Evolutionary conservation across 1,140 invertebrate genomes (phyloP).

Genomic region (Drosophila sulfurigaster): DNA sequence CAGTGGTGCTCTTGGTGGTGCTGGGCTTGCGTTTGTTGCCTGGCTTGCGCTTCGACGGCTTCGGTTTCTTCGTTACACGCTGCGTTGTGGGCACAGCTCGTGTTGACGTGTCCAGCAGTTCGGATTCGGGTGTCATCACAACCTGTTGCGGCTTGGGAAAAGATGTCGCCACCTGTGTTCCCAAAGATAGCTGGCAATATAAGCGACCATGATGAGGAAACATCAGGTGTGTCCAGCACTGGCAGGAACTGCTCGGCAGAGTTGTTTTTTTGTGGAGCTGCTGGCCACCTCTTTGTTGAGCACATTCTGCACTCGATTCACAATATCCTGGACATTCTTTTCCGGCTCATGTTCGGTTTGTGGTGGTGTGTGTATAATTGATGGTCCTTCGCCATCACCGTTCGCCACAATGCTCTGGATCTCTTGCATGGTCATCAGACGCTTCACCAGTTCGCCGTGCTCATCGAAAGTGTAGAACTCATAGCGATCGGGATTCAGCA

Average conservation of each 20-base stretch:
- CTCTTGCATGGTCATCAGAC: slow-evolving; percentile 92
- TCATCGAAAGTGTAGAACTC: slow-evolving; percentile 94
- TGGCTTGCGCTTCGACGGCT: slow-evolving; percentile 71
- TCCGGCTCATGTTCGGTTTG: slow-evolving; percentile 85
- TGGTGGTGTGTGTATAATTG: slow-evolving; percentile 85
- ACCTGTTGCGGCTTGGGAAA: slow-evolving; percentile 86
- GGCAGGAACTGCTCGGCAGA: slow-evolving; percentile 85
- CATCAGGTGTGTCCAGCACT: slow-evolving; percentile 89
- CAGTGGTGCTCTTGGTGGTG: slow-evolving; percentile 57
- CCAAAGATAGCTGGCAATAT: slow-evolving; percentile 92
- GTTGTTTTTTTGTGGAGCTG: slow-evolving; percentile 86
- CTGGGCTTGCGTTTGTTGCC: slow-evolving; percentile 63
- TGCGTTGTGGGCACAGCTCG: slow-evolving; percentile 58
- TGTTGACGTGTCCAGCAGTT: slow-evolving; percentile 85
- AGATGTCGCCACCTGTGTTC: slow-evolving; percentile 88
- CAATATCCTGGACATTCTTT: slow-evolving; percentile 91
- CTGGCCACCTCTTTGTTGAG: slow-evolving; percentile 91
- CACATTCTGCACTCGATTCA: slow-evolving; percentile 92
- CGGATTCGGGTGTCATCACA: slow-evolving; percentile 87
- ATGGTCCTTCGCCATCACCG: slow-evolving; percentile 88
- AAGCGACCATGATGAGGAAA: slow-evolving; percentile 91
- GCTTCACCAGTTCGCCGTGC: slow-evolving; percentile 91
- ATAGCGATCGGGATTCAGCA: slow-evolving; percentile 91
- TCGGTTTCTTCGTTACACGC: slow-evolving; percentile 67
- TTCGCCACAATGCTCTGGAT: slow-evolving; percentile 93